Evolutionary conservation across 2,888 invertebrate genomes (phyloP).

Genomic region (Campoplex nolae): DNA sequence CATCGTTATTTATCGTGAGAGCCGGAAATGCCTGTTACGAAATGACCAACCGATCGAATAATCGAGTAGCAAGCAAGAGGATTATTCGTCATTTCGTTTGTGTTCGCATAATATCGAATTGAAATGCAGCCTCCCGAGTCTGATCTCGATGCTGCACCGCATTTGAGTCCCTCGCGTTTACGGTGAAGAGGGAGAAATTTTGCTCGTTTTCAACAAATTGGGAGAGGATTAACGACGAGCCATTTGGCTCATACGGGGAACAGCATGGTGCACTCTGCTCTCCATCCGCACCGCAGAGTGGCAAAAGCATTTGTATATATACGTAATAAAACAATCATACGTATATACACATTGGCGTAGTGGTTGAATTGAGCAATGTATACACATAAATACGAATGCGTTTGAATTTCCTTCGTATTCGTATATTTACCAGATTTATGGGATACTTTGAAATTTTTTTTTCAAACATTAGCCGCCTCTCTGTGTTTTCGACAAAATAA

Average conservation of each 20-base stretch:
- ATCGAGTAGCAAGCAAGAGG: background rate
- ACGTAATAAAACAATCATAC: slow-evolving; percentile 1
- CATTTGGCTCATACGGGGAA: slow-evolving; percentile 53
- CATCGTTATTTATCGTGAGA: background rate
- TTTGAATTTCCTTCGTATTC: background rate
- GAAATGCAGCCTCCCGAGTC: slow-evolving; percentile 28
- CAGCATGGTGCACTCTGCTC: slow-evolving; percentile 28
- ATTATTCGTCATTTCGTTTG: slow-evolving; percentile 2
- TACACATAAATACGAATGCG: background rate
- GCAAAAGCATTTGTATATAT: slow-evolving; percentile 32
- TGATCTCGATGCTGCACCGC: slow-evolving; percentile 17
- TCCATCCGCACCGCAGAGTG: slow-evolving; percentile 44
- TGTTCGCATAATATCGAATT: slow-evolving; percentile 44
- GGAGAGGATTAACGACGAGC: slow-evolving; percentile 63
- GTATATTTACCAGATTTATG: background rate
- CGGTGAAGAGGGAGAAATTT: background rate
- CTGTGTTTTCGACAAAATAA: background rate
- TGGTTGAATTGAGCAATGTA: background rate
- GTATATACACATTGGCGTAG: background rate
- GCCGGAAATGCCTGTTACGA: background rate
- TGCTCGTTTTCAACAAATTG: slow-evolving; percentile 61
- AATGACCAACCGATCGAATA: background rate
- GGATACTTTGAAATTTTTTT: background rate
- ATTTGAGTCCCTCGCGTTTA: background rate
- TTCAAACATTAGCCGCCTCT: background rate